These are phyloP conservation scores for Nipponia nippon DNA, from an alignment of 2,113 vertebrate species.

Conservation along the genomic window DNA sequence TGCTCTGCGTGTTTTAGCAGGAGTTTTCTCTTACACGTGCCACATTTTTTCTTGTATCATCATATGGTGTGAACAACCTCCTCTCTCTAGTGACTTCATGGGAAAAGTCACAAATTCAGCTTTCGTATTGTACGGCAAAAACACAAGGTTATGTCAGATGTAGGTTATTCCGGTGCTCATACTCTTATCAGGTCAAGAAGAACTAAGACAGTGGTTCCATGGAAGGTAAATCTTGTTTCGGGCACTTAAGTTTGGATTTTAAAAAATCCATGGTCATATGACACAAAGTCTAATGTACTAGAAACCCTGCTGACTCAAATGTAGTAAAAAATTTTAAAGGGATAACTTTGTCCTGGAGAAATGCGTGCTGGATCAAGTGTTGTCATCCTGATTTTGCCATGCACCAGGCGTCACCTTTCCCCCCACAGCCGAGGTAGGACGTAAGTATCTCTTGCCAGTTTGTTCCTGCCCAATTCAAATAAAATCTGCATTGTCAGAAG, in stretches of 20 bases:
- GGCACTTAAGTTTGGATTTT: neutral
- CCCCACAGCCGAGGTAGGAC: neutral
- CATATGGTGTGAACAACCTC: neutral
- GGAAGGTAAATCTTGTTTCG: neutral
- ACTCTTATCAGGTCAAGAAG: neutral
- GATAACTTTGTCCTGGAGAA: neutral
- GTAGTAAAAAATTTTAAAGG: neutral
- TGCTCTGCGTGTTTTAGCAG: neutral
- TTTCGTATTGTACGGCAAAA: neutral
- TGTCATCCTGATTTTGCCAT: neutral
- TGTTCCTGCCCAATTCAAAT: neutral
- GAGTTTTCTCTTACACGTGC: neutral
- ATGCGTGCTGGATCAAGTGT: neutral
- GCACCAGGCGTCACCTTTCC: neutral
- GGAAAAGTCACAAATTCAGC: neutral
- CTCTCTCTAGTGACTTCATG: neutral
- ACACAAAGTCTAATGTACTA: neutral
- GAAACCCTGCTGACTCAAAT: neutral
- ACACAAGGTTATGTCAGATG: neutral
- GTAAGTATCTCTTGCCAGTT: neutral
- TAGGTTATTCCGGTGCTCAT: neutral
- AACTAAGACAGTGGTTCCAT: neutral
- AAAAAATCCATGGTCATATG: neutral
- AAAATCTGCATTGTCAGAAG: neutral
- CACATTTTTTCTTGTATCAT: neutral